A percentile compares a stretch with the other conserved stretches of the same genome.
Conservation (phyloP, 1,140 invertebrate genomes). For the Anastatus disparis region DNA sequence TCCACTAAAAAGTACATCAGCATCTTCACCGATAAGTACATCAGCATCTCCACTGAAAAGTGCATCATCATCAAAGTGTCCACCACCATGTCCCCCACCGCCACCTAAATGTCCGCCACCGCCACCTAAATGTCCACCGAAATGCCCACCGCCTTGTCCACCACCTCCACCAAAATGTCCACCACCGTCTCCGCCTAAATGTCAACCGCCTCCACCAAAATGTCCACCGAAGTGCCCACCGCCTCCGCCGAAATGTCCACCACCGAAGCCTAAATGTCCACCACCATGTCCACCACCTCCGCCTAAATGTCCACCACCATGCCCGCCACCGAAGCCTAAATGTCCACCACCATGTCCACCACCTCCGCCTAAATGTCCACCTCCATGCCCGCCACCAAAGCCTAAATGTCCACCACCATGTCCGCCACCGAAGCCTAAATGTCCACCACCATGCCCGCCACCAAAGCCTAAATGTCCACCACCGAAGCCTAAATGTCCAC, state of each 20-base stretch:
- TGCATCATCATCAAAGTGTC: too few species aligned
- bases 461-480: neutral
- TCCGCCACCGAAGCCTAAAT: neutral
- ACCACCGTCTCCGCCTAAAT: constrained; percentile 15
- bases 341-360: constrained; percentile 21
- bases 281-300: constrained; percentile 1
- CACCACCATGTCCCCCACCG: neutral
- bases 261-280: neutral
- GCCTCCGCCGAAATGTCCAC: neutral
- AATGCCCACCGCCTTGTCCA: constrained; percentile 11
- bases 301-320: neutral
- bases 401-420: neutral
- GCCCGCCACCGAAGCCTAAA: neutral
- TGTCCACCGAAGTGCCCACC: neutral
- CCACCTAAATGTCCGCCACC: neutral
- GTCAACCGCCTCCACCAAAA: neutral
- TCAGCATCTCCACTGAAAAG: too few species aligned
- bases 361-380: neutral
- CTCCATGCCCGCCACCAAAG: constrained; percentile 10
- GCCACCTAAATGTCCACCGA: constrained; percentile 22
- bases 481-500: neutral
- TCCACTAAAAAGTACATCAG: too few species aligned
- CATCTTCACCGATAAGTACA: too few species aligned
- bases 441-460: constrained; percentile 24
- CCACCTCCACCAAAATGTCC: neutral